Percentiles rank a stretch among this genome's conserved stretches.
These are phyloP conservation scores for Empidonax alnorum DNA, from an alignment of 2,113 vertebrate species.

Conservation along the genomic window DNA sequence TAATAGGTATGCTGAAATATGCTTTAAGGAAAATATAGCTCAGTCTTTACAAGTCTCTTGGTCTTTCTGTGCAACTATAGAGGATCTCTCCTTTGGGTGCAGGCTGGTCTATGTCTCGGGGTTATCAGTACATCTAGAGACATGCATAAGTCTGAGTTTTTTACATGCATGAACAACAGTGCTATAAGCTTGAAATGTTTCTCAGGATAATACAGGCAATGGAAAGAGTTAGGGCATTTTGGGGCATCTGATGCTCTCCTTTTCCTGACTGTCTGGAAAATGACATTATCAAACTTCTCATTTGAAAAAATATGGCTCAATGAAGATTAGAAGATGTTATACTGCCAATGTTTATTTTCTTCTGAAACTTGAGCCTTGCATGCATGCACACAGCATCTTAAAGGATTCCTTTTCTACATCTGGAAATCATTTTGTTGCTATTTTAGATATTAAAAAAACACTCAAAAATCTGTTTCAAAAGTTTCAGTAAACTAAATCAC, in stretches of 20 bases:
- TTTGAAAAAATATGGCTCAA: neutral
- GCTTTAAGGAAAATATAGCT: neutral
- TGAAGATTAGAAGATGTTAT: neutral
- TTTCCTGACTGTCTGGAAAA: neutral
- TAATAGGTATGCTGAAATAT: neutral
- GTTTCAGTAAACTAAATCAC: neutral
- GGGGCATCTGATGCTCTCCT: neutral
- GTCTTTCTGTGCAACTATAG: neutral
- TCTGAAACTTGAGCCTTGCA: neutral
- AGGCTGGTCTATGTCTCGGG: neutral
- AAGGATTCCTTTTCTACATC: neutral
- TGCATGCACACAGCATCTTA: neutral
- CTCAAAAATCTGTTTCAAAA: neutral
- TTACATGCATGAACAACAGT: neutral
- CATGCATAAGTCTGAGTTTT: neutral
- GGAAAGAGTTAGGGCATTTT: neutral
- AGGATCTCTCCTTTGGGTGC: neutral
- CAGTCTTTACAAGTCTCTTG: neutral
- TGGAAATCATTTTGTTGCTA: neutral
- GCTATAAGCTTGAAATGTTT: neutral
- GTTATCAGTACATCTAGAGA: neutral
- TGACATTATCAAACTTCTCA: neutral
- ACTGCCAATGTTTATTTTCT: neutral
- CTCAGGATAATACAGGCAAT: neutral
- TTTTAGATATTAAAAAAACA: neutral